Evolutionary conservation across 2,888 invertebrate genomes (phyloP), one percentile per base, ranked within the genome.

Genomic region (Sericinus montela): DNA sequence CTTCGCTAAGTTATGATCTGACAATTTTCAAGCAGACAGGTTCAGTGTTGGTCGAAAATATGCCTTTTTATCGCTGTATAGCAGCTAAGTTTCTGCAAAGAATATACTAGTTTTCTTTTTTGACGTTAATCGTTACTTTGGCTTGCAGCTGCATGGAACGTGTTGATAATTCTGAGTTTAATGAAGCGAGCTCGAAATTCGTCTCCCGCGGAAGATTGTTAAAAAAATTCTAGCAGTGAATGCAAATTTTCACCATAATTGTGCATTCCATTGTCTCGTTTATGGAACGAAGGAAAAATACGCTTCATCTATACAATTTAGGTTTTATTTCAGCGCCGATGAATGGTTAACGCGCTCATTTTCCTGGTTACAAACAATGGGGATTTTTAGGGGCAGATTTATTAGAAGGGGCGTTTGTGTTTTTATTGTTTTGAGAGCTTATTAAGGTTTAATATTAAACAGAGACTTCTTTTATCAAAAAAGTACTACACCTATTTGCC

Each of bases 141-240:
- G 72, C 71, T 72, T 83, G 83, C 63, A 67, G 71, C 63, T 67
- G 63, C 65, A 68, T 72, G 67, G 74, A 75, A 75, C 62, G 70
- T 77, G 79, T 75, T 79, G 82, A 85, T 86, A 85, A 87, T 88
- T 86, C 83, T 75, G 67, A 63, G 80, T 75, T 86, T 85, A 87
- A 88, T 87, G 87, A 87, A 87, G 80, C 83, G 72, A 73, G 71
- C 70, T 67, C 66, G 71, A 73, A 74, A 67, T 69, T 72, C 75
- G 76, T 80, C 80, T 78, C 75, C 72, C 69, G 63, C 72, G 79
- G 78, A 81, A 79, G 78, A 78, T 70, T 74, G 78, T 75, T 70
- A 78, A 82, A 84, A 51, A 84, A 87, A 82, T 79, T 71, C 69
- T 72, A 65, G 75, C 68, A 71, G 73, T 72, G 73, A 81, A 83